phyloP scores from a whole-genome alignment of 2,113 vertebrate genomes.

The Malurus cyaneus region DNA sequence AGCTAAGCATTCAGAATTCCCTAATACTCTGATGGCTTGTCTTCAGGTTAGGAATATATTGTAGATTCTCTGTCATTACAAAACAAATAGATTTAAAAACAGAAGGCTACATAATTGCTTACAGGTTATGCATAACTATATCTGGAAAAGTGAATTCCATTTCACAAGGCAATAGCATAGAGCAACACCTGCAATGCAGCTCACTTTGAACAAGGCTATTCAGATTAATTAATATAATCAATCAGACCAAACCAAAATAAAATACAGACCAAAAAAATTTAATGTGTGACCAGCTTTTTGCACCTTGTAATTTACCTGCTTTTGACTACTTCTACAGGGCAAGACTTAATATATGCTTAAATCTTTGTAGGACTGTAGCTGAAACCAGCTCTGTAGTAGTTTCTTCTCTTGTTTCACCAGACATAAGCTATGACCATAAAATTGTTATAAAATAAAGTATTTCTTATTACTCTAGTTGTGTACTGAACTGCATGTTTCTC shows the following conservation, averaged over 20 bases:
- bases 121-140: background rate
- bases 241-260: background rate
- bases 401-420: background rate
- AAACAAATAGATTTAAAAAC: background rate
- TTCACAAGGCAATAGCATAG: background rate
- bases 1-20: background rate
- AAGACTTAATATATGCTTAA: background rate
- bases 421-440: background rate
- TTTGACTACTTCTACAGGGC: background rate
- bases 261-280: background rate
- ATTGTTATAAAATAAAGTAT: background rate
- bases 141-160: background rate
- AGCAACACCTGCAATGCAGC: background rate
- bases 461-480: background rate
- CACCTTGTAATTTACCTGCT: background rate
- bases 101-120: background rate
- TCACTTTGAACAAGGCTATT: background rate
- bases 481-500: conserved; percentile 3
- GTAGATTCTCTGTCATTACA: background rate
- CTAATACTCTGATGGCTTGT: background rate
- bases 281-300: background rate
- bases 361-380: background rate
- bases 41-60: background rate
- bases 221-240: background rate
- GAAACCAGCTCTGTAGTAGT: background rate